Evolutionary conservation across 2,888 invertebrate species (phyloP).

Genomic region (Autographa gamma): DNA sequence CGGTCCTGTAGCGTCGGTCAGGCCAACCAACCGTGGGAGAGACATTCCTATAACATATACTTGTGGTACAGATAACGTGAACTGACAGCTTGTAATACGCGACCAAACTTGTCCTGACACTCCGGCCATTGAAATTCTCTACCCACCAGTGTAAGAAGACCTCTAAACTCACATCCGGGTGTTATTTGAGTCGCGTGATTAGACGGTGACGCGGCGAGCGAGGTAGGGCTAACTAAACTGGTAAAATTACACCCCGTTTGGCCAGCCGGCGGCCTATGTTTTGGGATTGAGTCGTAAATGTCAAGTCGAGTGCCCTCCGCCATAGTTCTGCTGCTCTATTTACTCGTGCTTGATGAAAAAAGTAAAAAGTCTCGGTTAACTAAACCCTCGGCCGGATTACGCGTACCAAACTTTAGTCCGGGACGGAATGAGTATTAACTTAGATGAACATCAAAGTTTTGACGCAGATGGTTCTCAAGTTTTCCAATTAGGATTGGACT

Average conservation of each 20-base stretch:
- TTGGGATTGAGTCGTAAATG: constrained; percentile 88
- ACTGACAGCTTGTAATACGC: constrained; percentile 81
- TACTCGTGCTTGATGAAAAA: constrained; percentile 76
- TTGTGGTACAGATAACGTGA: constrained; percentile 79
- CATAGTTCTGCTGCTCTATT: constrained; percentile 82
- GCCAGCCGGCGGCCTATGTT: constrained; percentile 78
- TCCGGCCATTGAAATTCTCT: constrained; percentile 75
- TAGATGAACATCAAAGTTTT: constrained; percentile 73
- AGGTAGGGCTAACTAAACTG: constrained; percentile 77
- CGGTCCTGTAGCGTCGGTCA: constrained; percentile 51
- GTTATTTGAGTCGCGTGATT: constrained; percentile 52
- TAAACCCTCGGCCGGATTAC: constrained; percentile 72
- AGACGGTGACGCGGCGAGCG: constrained; percentile 48
- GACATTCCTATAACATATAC: constrained; percentile 72
- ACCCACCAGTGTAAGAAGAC: constrained; percentile 71
- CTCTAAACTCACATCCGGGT: constrained; percentile 62
- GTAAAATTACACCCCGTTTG: constrained; percentile 76
- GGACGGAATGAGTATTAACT: constrained; percentile 71
- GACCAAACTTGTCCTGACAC: constrained; percentile 81
- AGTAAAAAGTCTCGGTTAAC: constrained; percentile 69
- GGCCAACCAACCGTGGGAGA: constrained; percentile 76
- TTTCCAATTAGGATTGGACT: constrained; percentile 70
- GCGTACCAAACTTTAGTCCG: constrained; percentile 69
- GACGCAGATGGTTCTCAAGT: constrained; percentile 66
- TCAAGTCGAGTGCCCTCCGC: constrained; percentile 82